A percentile compares a stretch with the other conserved stretches of the same genome.
Evolutionary conservation across 2,888 invertebrate genomes (phyloP).

Genomic region (Spisula solida): DNA sequence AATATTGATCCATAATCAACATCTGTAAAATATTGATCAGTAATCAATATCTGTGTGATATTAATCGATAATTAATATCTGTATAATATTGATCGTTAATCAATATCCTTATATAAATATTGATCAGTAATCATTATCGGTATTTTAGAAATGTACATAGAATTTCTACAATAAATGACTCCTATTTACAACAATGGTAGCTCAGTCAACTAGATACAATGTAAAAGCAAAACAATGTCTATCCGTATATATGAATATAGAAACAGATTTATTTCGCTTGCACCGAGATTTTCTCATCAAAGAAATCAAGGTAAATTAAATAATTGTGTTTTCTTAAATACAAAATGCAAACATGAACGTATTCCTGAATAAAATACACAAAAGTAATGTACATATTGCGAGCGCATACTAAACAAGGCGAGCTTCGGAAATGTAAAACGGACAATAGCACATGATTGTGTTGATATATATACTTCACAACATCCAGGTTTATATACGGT

Average conservation of each 20-base stretch:
- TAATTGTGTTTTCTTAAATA: neutral
- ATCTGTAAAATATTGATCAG: no score
- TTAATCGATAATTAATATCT: no score
- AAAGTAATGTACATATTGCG: conserved; percentile 6
- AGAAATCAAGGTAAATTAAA: neutral
- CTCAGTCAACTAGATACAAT: neutral
- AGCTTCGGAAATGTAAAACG: neutral
- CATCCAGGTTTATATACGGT: neutral
- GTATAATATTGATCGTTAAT: no score
- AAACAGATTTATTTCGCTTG: no score
- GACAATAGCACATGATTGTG: neutral
- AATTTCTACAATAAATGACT: neutral
- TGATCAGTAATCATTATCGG: neutral
- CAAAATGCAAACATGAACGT: neutral
- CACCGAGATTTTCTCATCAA: neutral
- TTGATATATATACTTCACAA: neutral
- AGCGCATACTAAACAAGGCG: neutral
- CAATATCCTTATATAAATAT: no score
- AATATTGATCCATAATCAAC: neutral
- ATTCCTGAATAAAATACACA: conserved; percentile 16
- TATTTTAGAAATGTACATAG: neutral
- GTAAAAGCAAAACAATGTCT: neutral
- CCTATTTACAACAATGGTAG: neutral
- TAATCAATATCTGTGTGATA: no score
- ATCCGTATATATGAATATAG: neutral